Conservation (phyloP, 2,113 vertebrate genomes). For the Chaenogobius annularis region DNA sequence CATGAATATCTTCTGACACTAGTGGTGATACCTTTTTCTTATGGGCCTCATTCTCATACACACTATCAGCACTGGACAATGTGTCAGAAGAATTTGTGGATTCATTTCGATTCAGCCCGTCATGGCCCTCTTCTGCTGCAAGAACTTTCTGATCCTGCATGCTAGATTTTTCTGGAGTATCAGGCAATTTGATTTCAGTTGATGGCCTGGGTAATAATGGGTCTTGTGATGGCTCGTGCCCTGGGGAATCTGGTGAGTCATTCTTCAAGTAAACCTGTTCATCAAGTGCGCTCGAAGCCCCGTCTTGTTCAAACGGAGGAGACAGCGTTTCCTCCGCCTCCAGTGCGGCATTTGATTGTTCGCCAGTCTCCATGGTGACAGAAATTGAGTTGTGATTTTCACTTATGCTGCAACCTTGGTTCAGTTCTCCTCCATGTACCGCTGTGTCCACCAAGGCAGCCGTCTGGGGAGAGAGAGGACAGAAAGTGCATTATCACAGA, state of each 20-base stretch:
- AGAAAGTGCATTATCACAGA: not conserved
- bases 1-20: slow-evolving; percentile 36
- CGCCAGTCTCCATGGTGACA: slow-evolving; percentile 79
- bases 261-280: slow-evolving; percentile 45
- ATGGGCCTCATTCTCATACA: slow-evolving; percentile 72
- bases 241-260: slow-evolving; percentile 30
- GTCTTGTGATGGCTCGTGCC: slow-evolving; percentile 20
- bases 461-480: slow-evolving; percentile 57
- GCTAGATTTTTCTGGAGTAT: slow-evolving; percentile 26
- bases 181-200: slow-evolving; percentile 18
- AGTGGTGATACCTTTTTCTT: slow-evolving; percentile 52
- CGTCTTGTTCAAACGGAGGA: slow-evolving; percentile 56
- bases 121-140: slow-evolving; percentile 48
- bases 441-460: slow-evolving; percentile 50
- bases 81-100: slow-evolving; percentile 74
- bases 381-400: slow-evolving; percentile 62
- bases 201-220: slow-evolving; percentile 41
- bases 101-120: slow-evolving; percentile 73
- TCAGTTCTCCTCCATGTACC: slow-evolving; percentile 67
- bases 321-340: slow-evolving; percentile 61
- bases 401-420: slow-evolving; percentile 62
- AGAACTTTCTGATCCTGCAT: slow-evolving; percentile 51
- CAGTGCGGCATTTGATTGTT: slow-evolving; percentile 64
- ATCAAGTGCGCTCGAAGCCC: slow-evolving; percentile 41
- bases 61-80: slow-evolving; percentile 71